Evolutionary conservation across 2,797 vertebrate species (phyloP).

Genomic region (Pantherophis alleghaniensis): DNA sequence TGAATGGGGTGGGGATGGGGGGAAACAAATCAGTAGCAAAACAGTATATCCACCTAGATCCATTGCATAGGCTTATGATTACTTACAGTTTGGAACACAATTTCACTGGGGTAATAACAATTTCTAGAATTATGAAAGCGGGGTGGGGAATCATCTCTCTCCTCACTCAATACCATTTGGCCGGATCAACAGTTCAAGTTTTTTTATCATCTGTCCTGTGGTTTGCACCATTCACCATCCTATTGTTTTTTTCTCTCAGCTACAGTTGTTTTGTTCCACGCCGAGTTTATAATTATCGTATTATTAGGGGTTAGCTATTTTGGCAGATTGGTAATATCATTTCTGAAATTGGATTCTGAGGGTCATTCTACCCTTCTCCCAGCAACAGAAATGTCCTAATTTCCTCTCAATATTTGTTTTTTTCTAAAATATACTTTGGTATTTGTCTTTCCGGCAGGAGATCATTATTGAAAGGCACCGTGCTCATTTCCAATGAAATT

Average conservation of each 20-base stretch:
- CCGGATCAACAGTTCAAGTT: neutral
- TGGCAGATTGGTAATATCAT: neutral
- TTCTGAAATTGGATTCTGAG: neutral
- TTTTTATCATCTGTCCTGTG: neutral
- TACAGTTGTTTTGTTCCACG: neutral
- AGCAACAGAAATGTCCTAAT: neutral
- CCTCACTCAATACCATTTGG: neutral
- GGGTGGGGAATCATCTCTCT: neutral
- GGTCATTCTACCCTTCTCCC: slow-evolving; percentile 15
- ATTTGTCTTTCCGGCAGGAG: slow-evolving; percentile 29
- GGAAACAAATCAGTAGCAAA: neutral
- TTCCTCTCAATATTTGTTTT: slow-evolving; percentile 35
- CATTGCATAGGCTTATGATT: neutral
- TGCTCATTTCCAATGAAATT: slow-evolving; percentile 26
- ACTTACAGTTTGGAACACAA: neutral
- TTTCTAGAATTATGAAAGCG: neutral
- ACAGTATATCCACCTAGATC: neutral
- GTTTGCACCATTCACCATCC: neutral
- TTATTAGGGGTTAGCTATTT: neutral
- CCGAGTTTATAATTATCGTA: neutral
- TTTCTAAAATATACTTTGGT: slow-evolving; percentile 28
- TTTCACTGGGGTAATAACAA: neutral
- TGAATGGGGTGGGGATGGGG: fast-evolving
- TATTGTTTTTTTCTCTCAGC: neutral
- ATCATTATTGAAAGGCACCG: slow-evolving; percentile 19